Conservation (phyloP, 2,797 vertebrate genomes). For the Fistularia commersonii region DNA sequence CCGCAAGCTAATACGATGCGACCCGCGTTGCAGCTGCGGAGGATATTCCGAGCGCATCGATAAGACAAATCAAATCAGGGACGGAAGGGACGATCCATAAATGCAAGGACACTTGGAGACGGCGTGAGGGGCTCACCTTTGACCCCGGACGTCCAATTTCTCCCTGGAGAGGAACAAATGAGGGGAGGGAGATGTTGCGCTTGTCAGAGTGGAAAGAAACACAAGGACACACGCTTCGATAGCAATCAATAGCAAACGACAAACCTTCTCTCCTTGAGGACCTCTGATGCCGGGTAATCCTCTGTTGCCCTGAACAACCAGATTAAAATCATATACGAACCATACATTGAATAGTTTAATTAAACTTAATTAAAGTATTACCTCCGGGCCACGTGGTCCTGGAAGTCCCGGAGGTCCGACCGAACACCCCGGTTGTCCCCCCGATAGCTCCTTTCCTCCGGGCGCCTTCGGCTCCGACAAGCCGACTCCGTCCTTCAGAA, state of each 20-base stretch:
- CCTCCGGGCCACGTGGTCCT: constrained; percentile 83
- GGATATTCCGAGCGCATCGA: constrained; percentile 49
- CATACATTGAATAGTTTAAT: not conserved
- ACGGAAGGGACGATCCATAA: constrained; percentile 17
- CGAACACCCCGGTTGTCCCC: constrained; percentile 52
- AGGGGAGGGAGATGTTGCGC: constrained; percentile 27
- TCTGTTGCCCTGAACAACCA: constrained; percentile 76
- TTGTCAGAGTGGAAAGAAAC: constrained; percentile 33
- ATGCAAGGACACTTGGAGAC: constrained; percentile 44
- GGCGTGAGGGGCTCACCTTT: constrained; percentile 77
- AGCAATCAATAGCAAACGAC: constrained; percentile 8
- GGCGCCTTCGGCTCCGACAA: constrained; percentile 26
- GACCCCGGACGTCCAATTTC: constrained; percentile 93
- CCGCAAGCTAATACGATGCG: constrained; percentile 32
- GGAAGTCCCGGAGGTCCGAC: constrained; percentile 68
- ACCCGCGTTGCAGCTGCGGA: constrained; percentile 44
- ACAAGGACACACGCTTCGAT: constrained; percentile 40
- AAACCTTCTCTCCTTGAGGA: constrained; percentile 88
- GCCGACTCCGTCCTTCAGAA: constrained; percentile 33
- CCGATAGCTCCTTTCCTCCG: constrained; percentile 25
- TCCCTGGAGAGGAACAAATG: constrained; percentile 78
- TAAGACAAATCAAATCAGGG: constrained; percentile 57
- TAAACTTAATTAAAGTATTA: constrained; percentile 29
- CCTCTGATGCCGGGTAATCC: constrained; percentile 86
- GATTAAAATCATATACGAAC: not conserved